Conservation (phyloP, 2,113 vertebrate species). For the Scomber scombrus region DNA sequence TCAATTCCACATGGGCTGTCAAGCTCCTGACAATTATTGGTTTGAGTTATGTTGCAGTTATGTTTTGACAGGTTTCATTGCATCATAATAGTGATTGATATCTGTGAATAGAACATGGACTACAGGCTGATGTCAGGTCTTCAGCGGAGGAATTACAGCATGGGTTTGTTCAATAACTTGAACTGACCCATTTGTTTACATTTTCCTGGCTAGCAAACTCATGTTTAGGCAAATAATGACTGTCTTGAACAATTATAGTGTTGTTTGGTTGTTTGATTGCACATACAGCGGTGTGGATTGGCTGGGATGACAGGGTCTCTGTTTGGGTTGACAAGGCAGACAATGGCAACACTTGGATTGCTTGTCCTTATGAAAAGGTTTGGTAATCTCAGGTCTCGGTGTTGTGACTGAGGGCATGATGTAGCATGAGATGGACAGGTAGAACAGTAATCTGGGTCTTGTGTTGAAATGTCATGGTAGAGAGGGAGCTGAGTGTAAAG, state of each 20-base stretch:
- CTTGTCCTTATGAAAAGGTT: neutral
- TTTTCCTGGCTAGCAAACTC: conserved; percentile 17
- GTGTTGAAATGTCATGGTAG: neutral
- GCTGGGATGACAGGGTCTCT: neutral
- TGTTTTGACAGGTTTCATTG: conserved; percentile 21
- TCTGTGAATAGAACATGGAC: neutral
- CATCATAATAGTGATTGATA: conserved; percentile 1
- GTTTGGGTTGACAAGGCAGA: neutral
- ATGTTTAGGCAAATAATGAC: conserved; percentile 13
- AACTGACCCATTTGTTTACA: neutral
- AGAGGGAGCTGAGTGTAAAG: neutral
- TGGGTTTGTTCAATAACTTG: neutral
- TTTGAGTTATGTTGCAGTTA: neutral
- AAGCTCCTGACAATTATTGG: neutral
- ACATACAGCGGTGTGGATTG: neutral
- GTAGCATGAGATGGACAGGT: neutral
- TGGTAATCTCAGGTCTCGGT: neutral
- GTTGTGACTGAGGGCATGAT: neutral
- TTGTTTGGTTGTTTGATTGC: neutral
- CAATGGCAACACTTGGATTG: neutral
- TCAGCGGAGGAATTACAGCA: neutral
- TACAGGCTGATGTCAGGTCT: neutral
- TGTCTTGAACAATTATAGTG: neutral
- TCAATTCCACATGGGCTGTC: neutral
- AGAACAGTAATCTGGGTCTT: neutral